A percentile compares a stretch with the other conserved stretches of the same genome.
Evolutionary conservation across 2,888 invertebrate genomes (phyloP).

Genomic region (Stenichneumon culpator): DNA sequence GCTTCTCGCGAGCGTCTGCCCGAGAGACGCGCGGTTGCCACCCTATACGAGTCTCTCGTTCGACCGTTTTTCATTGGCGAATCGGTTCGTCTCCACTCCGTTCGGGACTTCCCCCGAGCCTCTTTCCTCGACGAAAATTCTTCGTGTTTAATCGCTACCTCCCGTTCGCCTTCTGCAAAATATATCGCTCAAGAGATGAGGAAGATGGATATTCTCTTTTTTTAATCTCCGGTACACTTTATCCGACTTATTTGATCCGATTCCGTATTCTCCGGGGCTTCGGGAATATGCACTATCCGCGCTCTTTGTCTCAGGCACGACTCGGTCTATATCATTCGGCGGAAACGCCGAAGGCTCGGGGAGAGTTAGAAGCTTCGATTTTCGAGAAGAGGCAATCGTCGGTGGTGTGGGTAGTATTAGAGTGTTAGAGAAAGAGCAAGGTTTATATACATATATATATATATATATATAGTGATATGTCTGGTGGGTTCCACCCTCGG

Average conservation of each 20-base stretch:
- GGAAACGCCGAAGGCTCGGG: slow-evolving; percentile 17
- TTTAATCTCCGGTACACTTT: background rate
- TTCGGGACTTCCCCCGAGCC: background rate
- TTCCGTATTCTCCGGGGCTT: slow-evolving; percentile 5
- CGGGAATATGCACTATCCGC: background rate
- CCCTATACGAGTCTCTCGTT: slow-evolving; percentile 24
- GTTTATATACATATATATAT: slow-evolving; percentile 24
- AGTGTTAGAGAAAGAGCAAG: slow-evolving; percentile 69
- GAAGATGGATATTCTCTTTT: no score
- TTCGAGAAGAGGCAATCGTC: slow-evolving; percentile 62
- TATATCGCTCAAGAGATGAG: background rate
- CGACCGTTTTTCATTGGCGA: slow-evolving; percentile 32
- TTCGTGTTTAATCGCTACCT: background rate
- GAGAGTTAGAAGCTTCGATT: slow-evolving; percentile 53
- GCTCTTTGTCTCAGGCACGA: slow-evolving; percentile 46
- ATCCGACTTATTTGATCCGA: background rate
- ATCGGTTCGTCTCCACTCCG: slow-evolving; percentile 30
- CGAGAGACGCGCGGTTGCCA: slow-evolving; percentile 34
- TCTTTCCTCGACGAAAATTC: background rate
- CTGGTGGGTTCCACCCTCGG: background rate
- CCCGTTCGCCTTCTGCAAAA: background rate
- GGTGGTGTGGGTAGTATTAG: slow-evolving; percentile 50
- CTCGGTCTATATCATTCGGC: slow-evolving; percentile 35
- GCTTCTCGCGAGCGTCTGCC: slow-evolving; percentile 48
- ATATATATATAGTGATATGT: slow-evolving; percentile 5